Percentiles rank a stretch among this genome's conserved stretches.
phyloP scores from a whole-genome alignment of 1,140 invertebrate genomes.

The Temnothorax longispinosus region DNA sequence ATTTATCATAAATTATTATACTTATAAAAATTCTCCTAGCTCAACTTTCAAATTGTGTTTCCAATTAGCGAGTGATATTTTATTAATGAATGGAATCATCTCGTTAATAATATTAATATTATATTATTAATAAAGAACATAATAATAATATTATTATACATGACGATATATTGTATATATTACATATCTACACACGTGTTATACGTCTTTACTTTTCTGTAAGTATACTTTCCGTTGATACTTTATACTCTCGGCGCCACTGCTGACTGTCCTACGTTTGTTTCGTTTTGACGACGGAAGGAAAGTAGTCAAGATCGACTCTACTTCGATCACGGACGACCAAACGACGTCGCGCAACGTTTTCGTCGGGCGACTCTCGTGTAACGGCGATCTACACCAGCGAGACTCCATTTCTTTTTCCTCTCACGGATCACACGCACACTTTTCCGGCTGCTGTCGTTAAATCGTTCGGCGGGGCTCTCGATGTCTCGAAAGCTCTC shows the following conservation, averaged over 20 bases:
- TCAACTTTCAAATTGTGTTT: neutral
- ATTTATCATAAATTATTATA: neutral
- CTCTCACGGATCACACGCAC: slow-evolving; percentile 54
- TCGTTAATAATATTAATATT: neutral
- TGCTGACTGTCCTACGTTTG: slow-evolving; percentile 67
- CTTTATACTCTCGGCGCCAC: slow-evolving; percentile 61
- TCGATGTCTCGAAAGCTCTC: slow-evolving; percentile 37
- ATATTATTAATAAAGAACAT: no score
- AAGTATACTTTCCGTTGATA: slow-evolving; percentile 57
- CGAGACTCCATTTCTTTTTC: slow-evolving; percentile 48
- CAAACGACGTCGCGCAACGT: slow-evolving; percentile 56
- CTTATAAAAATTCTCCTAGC: neutral
- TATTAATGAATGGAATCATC: neutral
- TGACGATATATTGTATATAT: slow-evolving; percentile 36
- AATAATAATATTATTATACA: neutral
- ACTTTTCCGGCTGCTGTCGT: slow-evolving; percentile 35
- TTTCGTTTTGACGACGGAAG: slow-evolving; percentile 65
- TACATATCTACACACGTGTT: slow-evolving; percentile 51
- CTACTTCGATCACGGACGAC: slow-evolving; percentile 62
- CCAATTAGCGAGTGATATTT: neutral
- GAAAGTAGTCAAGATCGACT: slow-evolving; percentile 46
- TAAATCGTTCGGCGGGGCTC: slow-evolving; percentile 19
- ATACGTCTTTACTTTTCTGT: slow-evolving; percentile 55
- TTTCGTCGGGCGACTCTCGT: slow-evolving; percentile 18
- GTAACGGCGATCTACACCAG: slow-evolving; percentile 44